These are phyloP conservation scores for Danio albolineatus DNA, from an alignment of 2,797 vertebrate genomes.

Conservation along the genomic window DNA sequence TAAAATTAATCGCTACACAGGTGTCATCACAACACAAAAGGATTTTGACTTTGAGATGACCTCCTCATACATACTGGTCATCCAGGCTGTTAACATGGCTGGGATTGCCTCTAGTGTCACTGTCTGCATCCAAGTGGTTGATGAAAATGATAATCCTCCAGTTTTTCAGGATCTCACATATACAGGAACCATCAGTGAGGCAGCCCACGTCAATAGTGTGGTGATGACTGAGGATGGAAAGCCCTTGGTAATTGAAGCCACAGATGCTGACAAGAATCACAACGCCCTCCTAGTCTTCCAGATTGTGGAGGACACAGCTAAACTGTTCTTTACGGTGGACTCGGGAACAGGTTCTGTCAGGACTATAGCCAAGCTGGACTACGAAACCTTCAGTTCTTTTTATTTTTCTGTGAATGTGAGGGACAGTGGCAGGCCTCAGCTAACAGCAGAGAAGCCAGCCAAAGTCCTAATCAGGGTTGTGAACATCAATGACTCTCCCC, in stretches of 20 bases:
- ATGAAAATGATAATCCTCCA: constrained; percentile 92
- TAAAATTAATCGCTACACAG: constrained; percentile 90
- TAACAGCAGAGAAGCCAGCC: constrained; percentile 86
- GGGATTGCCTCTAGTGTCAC: constrained; percentile 85
- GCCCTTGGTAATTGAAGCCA: constrained; percentile 90
- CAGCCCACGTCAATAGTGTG: constrained; percentile 89
- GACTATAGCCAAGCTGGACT: constrained; percentile 89
- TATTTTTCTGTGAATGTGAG: constrained; percentile 90
- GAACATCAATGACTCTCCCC: constrained; percentile 97
- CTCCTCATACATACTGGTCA: constrained; percentile 79
- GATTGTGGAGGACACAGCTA: constrained; percentile 88
- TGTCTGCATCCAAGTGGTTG: constrained; percentile 86
- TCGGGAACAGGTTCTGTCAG: constrained; percentile 93
- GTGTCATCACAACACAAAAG: constrained; percentile 88
- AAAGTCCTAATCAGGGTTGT: constrained; percentile 90
- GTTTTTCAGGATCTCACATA: constrained; percentile 86
- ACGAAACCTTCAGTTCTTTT: constrained; percentile 89
- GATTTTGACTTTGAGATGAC: constrained; percentile 89
- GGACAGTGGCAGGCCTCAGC: constrained; percentile 87
- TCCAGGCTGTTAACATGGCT: constrained; percentile 92
- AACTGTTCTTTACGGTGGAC: constrained; percentile 92
- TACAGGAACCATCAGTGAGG: constrained; percentile 89
- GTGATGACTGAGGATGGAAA: constrained; percentile 86
- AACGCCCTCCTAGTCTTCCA: constrained; percentile 92
- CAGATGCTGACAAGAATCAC: constrained; percentile 89